Evolutionary conservation across 2,797 vertebrate genomes (phyloP).

Genomic region (Phrynocephalus forsythii): DNA sequence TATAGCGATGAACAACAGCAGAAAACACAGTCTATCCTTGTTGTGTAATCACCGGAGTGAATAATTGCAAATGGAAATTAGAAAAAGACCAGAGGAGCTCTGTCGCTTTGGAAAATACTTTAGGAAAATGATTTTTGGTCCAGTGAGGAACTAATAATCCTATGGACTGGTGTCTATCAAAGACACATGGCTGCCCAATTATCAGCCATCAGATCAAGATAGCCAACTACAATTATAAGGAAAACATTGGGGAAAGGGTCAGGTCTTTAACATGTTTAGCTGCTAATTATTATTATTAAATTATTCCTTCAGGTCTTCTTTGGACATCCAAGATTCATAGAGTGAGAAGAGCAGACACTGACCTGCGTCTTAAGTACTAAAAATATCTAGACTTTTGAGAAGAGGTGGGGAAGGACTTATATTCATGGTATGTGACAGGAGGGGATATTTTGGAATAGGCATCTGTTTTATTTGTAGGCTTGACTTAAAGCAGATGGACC

Average conservation of each 20-base stretch:
- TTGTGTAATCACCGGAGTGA: slow-evolving; percentile 68
- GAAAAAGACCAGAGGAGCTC: slow-evolving; percentile 68
- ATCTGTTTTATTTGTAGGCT: slow-evolving; percentile 40
- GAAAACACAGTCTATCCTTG: slow-evolving; percentile 43
- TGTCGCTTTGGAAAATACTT: slow-evolving; percentile 61
- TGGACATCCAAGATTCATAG: not conserved
- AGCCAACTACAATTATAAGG: not conserved
- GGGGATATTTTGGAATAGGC: not conserved
- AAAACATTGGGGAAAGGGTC: not conserved
- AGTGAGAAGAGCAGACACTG: fast-evolving
- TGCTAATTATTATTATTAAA: slow-evolving; percentile 24
- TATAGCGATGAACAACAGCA: no score
- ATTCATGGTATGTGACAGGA: not conserved
- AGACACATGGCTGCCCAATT: slow-evolving; percentile 42
- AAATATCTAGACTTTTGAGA: not conserved
- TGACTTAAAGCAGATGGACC: slow-evolving; percentile 78
- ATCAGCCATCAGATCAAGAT: slow-evolving; percentile 20
- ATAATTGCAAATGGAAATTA: slow-evolving; percentile 67
- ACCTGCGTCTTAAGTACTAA: not conserved
- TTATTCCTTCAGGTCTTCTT: slow-evolving; percentile 3
- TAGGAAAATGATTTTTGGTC: slow-evolving; percentile 56
- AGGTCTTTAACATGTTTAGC: not conserved
- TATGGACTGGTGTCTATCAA: slow-evolving; percentile 68
- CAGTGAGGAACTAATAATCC: slow-evolving; percentile 3
- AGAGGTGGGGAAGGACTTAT: fast-evolving